Conservation (phyloP, 64 coral and sea anemone species). For the Actinia equina region DNA sequence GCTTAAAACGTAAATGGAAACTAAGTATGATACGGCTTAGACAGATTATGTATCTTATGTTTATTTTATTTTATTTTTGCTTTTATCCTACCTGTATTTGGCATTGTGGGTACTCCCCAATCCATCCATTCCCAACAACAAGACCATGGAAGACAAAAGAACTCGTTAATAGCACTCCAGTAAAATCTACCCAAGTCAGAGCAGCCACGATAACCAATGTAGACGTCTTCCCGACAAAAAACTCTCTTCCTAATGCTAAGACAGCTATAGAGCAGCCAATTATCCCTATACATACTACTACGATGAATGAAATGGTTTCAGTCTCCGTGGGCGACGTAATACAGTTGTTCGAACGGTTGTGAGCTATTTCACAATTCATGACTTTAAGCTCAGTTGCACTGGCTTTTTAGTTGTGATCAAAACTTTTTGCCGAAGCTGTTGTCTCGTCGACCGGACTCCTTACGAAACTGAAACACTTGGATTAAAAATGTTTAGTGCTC, state of each 20-base stretch:
- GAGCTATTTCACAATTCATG: background rate
- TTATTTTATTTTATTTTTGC: background rate
- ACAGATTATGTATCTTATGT: too few species aligned
- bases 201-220: conserved; percentile 26
- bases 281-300: conserved; percentile 22
- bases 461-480: background rate
- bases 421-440: background rate
- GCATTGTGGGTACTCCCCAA: conserved; percentile 38
- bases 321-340: background rate
- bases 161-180: conserved; percentile 32
- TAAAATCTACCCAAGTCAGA: conserved; percentile 56
- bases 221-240: conserved; percentile 31
- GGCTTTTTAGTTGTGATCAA: background rate
- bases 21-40: too few species aligned
- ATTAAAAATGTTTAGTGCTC: background rate
- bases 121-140: conserved; percentile 29
- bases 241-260: conserved; percentile 40
- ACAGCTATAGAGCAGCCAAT: conserved; percentile 32
- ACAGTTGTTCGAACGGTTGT: background rate
- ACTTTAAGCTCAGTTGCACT: background rate
- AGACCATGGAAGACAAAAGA: conserved; percentile 42
- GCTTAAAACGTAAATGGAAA: too few species aligned
- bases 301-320: conserved; percentile 9
- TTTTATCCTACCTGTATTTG: conserved; percentile 25
- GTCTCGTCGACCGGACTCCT: too few species aligned